These are phyloP conservation scores for Prorops nasuta DNA, from an alignment of 1,140 invertebrate genomes.

Conservation along the genomic window DNA sequence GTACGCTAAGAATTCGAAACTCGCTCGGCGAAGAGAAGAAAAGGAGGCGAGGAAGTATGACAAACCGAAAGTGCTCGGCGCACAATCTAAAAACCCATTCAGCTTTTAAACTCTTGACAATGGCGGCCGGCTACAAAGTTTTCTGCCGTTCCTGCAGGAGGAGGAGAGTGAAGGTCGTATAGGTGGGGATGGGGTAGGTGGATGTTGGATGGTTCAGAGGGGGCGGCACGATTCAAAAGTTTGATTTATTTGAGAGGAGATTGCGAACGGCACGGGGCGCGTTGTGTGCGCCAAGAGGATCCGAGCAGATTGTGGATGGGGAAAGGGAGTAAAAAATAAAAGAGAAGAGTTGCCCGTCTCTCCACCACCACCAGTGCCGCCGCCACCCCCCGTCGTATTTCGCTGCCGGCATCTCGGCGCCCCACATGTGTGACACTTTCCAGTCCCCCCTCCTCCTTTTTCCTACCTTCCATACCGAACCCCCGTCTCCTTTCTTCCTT, in stretches of 20 bases:
- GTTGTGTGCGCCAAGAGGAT: slow-evolving; percentile 11
- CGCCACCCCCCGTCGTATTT: slow-evolving; percentile 27
- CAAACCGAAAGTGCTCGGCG: slow-evolving; percentile 46
- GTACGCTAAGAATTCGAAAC: slow-evolving; percentile 40
- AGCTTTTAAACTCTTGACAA: slow-evolving; percentile 56
- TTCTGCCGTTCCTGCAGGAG: slow-evolving; percentile 15
- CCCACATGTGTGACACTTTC: slow-evolving; percentile 27
- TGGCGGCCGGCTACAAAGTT: slow-evolving; percentile 48
- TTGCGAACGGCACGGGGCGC: slow-evolving; percentile 41
- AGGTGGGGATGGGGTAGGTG: slow-evolving; percentile 20
- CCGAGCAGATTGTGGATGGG: slow-evolving; percentile 13
- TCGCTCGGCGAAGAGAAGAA: slow-evolving; percentile 16
- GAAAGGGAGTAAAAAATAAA: slow-evolving; percentile 16
- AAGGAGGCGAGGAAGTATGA: slow-evolving; percentile 26
- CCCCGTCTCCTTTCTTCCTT: too few species aligned
- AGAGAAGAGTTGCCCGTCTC: slow-evolving; percentile 20
- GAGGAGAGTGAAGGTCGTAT: slow-evolving; percentile 10
- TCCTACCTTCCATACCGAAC: slow-evolving; percentile 5
- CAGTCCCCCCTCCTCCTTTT: slow-evolving; percentile 6
- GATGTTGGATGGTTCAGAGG: too few species aligned
- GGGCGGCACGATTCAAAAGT: slow-evolving; percentile 48
- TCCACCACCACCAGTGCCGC: too few species aligned
- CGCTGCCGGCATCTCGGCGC: slow-evolving; percentile 25
- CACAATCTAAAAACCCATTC: slow-evolving; percentile 55
- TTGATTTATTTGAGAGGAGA: slow-evolving; percentile 57